These are phyloP conservation scores for Marronus borbonicus DNA, from an alignment of 2,888 invertebrate genomes.

Conservation along the genomic window DNA sequence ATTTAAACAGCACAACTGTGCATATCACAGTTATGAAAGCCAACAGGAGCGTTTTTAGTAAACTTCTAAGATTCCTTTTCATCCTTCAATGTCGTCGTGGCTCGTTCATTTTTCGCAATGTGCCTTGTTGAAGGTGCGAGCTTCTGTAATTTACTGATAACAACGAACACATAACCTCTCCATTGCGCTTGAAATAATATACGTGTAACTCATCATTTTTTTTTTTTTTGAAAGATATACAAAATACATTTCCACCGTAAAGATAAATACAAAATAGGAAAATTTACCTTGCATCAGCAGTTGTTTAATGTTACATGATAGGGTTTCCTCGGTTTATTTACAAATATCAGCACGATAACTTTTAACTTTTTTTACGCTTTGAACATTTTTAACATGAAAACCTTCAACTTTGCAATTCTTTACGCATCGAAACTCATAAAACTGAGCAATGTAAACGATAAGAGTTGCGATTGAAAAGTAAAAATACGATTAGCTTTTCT, in stretches of 20 bases:
- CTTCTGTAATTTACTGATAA: slow-evolving; percentile 39
- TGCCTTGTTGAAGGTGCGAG: not conserved
- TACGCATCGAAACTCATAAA: not conserved
- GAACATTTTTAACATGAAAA: not conserved
- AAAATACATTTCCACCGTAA: slow-evolving; percentile 28
- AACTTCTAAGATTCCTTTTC: slow-evolving; percentile 67
- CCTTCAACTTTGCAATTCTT: slow-evolving; percentile 6
- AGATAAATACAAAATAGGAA: slow-evolving; percentile 17
- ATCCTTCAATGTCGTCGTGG: slow-evolving; percentile 56
- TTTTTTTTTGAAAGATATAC: not conserved
- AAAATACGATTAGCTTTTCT: not conserved
- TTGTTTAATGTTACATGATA: no score
- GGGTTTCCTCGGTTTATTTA: no score
- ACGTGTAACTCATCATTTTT: not conserved
- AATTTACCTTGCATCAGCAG: not conserved
- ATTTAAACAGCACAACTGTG: slow-evolving; percentile 66
- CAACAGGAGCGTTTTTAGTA: slow-evolving; percentile 66
- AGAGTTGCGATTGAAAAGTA: not conserved
- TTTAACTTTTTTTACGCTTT: no score
- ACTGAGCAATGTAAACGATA: not conserved
- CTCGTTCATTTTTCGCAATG: slow-evolving; percentile 38
- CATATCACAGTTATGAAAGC: slow-evolving; percentile 65
- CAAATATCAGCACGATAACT: no score
- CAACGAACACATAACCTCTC: slow-evolving; percentile 43
- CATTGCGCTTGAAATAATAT: not conserved